Evolutionary conservation across 2,797 vertebrate species (phyloP), one percentile per base, ranked within the genome.

Genomic region (Glyptemys insculpta): DNA sequence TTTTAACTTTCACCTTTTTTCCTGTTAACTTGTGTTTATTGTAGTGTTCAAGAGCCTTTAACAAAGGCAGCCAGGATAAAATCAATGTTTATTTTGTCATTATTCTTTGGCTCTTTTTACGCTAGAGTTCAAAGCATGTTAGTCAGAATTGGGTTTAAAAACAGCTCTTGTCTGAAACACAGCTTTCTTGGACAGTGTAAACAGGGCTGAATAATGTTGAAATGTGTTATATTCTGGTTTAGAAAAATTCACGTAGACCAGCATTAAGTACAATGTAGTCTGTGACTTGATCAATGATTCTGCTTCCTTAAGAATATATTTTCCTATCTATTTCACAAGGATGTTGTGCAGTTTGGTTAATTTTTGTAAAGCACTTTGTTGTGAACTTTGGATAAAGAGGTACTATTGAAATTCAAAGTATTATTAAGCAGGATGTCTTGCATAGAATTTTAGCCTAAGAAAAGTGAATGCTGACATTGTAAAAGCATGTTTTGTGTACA

Each of bases 331-430:
- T 93, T 96, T 90, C 79, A 52, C 5, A 27, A 50, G 44, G 2
- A 8, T 54, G 78, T 91, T 91, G 57, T 93, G 82, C 88, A 81
- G 86, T 90, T 84, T 80, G 87, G 54, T 79, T 94, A 74, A 81
- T 93, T 95, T 87, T 89, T 65, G 15, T 80, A 84, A 93, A 86
- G 81, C 19, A 16, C 74, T 94, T 94, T 89, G 18, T 68, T 41
- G 81, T 93, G 83, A 95, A 81, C 54, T 62, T 52, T 25, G 54
- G 12, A 29, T 86, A 53, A 52, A 57, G 47, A 88, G 5, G 0
- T 3, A 74, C 65, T 27, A 83, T 83, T 94, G 92, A 56, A 90
- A 93, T 78, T 93, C 57, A 19, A 37, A 65, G 21, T 86, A 6
- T 93, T 93, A 27, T 8, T 27, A 72, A 47, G 34, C 50, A 25